Evolutionary conservation across 2,888 invertebrate genomes (phyloP), one percentile per base, ranked within the genome.

Genomic region (Drosophila atripex): DNA sequence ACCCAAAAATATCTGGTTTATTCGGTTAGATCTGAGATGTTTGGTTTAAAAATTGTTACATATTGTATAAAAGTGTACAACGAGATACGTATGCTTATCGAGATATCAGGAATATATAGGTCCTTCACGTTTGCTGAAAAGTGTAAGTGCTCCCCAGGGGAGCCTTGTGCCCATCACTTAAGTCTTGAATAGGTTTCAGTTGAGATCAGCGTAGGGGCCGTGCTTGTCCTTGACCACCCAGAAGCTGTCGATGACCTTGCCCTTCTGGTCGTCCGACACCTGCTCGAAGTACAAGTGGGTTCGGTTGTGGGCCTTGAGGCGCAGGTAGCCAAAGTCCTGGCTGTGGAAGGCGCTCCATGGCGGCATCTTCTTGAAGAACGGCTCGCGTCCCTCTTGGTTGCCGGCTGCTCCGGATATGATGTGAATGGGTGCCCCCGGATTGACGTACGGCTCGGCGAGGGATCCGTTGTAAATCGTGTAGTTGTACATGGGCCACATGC

Each of bases 401-500:
- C 98, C 98, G 6, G 97, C 97, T 0, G 97, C 97, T 45, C 98
- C 98, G 9, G 97, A 96, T 79, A 94, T 95, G 88, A 99, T 93
- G 90, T 99, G 99, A 0, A 99, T 95, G 0, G 99, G 98, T 0
- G 98, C 99, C 72, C 94, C 77, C 0, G 94, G 94, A 89, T 94
- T 93, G 8, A 89, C 90, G 76, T 94, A 94, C 0, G 94, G 94
- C 6, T 91, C 85, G 0, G 89, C 77, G 0, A 69, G 11, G 0
- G 93, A 93, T 18, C 94, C 95, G 90, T 95, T 95, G 87, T 93
- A 94, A 0, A 94, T 95, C 86, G 93, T 93, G 80, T 95, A 94
- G 91, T 99, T 94, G 92, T 97, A 99, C 68, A 99, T 94, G 2
- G 99, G 99, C 96, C 97, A 99, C 61, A 98, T 92, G 57, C 99